phyloP scores from a whole-genome alignment of 2,113 vertebrate genomes.

The Andinoacara biseriatus region DNA sequence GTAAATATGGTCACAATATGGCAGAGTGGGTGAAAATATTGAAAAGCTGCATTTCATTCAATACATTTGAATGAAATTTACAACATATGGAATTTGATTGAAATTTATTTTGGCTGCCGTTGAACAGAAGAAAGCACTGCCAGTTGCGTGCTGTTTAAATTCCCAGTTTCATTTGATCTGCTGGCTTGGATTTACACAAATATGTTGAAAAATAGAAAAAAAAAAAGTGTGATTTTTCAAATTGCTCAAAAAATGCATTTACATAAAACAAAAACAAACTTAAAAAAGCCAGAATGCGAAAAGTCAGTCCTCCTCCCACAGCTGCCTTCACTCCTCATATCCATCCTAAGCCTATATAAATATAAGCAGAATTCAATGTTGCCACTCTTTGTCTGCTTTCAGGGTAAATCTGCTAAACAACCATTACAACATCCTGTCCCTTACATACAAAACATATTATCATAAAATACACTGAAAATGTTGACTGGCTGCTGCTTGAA shows the following conservation, averaged over 20 bases:
- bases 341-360: background rate
- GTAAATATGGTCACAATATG: background rate
- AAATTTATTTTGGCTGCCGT: background rate
- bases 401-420: too few relatives aligned
- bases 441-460: too few relatives aligned
- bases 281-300: background rate
- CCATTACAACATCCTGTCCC: too few relatives aligned
- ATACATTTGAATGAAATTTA: background rate
- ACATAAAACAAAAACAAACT: background rate
- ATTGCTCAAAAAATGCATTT: background rate
- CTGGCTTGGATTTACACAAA: background rate
- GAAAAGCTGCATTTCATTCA: too few relatives aligned
- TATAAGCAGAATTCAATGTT: background rate
- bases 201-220: background rate
- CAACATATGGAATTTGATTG: background rate
- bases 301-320: background rate
- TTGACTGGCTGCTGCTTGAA: too few relatives aligned
- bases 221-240: background rate
- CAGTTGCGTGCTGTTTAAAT: background rate
- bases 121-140: background rate
- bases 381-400: background rate
- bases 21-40: background rate
- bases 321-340: background rate
- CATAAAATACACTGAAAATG: too few relatives aligned
- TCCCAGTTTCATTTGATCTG: background rate